Evolutionary conservation across 2,888 invertebrate species (phyloP), one percentile per base, ranked within the genome.

Genomic region (Aricia artaxerxes): DNA sequence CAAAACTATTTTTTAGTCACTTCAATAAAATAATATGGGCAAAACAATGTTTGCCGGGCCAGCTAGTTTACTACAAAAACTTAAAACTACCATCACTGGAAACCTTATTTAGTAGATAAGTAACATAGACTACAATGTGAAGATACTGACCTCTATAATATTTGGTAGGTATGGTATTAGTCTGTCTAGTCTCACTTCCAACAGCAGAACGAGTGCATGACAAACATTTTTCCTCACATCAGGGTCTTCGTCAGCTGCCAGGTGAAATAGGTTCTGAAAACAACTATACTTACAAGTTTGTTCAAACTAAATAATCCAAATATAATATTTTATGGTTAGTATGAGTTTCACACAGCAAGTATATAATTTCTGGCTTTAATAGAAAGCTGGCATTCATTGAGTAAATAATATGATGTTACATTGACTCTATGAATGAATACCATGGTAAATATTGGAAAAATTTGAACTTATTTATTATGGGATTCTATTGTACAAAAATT

Each of bases 151-250:
- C 95, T 99, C 99, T 88, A 99, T 98, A 81, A 99, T 99, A 90
- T 98, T 97, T 86, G 98, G 97, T 95, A 99, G 97, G 88, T 99
- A 98, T 57, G 99, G 99, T 87, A 98, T 96, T 77, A 99, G 95
- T 85, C 98, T 96, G 88, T 99, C 99, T 95, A 99, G 96, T 85
- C 99, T 95, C 40, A 99, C 99, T 95, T 99, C 99, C 80, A 99
- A 95, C 80, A 99, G 93, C 96, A 99, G 97, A 4, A 99, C 99
- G 82, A 99, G 93, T 44, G 99, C 99, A 88, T 99, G 96, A 91
- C 99, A 99, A 64, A 99, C 98, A 95, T 99, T 99, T 94, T 99
- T 99, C 82, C 99, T 96, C 3, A 99, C 99, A 94, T 99, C 99
- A 40, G 98, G 96, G 91, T 99, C 99, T 85, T 99, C 98, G 91